Percentiles rank a stretch among this genome's conserved stretches.
phyloP scores from a whole-genome alignment of 2,113 vertebrate species.

The Loxodonta africana region DNA sequence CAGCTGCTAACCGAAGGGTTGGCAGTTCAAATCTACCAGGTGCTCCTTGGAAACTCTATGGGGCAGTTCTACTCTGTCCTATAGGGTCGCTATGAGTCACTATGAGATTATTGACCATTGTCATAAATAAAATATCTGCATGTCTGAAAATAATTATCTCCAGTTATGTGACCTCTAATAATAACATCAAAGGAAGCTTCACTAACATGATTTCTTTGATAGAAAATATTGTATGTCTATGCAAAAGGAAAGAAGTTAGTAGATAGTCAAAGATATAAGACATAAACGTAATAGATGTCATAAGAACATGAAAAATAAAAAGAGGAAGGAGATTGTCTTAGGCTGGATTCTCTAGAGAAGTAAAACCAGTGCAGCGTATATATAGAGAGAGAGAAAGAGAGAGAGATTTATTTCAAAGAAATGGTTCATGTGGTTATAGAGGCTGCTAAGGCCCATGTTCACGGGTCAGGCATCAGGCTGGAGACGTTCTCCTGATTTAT shows the following conservation, averaged over 20 bases:
- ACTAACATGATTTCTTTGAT: neutral
- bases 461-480: too few species aligned
- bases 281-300: neutral
- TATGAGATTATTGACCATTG: neutral
- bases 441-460: too few species aligned
- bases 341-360: neutral
- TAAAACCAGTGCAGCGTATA: too few species aligned
- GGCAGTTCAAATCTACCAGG: too few species aligned
- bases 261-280: neutral
- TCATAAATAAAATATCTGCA: constrained; percentile 16
- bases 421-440: too few species aligned
- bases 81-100: too few species aligned
- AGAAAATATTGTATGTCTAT: neutral
- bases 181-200: constrained; percentile 5
- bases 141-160: constrained; percentile 25
- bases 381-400: too few species aligned
- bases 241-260: constrained; percentile 2
- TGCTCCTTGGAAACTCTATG: too few species aligned
- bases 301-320: neutral
- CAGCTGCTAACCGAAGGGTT: too few species aligned
- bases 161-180: constrained; percentile 38
- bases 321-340: neutral
- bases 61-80: too few species aligned
- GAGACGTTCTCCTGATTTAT: too few species aligned
- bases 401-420: too few species aligned